Percentiles rank a stretch among this genome's conserved stretches.
phyloP scores from a whole-genome alignment of 2,113 vertebrate genomes.

The Heloderma charlesbogerti region DNA sequence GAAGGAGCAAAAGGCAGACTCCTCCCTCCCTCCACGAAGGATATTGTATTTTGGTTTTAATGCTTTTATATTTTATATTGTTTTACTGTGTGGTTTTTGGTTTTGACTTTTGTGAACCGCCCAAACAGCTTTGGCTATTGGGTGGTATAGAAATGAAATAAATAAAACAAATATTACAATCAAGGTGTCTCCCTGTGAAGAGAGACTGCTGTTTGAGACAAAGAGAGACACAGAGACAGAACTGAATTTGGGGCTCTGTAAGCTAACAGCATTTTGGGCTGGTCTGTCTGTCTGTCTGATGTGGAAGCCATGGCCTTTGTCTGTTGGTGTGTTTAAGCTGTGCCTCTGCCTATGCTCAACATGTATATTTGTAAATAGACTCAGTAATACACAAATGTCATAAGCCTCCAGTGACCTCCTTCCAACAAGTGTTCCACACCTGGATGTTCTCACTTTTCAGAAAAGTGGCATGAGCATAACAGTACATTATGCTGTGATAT shows the following conservation, averaged over 20 bases:
- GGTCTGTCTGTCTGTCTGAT: not conserved
- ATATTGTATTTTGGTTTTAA: too few relatives aligned
- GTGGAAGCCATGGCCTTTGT: not conserved
- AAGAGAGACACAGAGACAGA: too few relatives aligned
- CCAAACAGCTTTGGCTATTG: too few relatives aligned
- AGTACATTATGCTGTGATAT: not conserved
- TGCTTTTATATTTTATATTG: too few relatives aligned
- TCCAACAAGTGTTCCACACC: not conserved
- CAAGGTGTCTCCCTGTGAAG: too few relatives aligned
- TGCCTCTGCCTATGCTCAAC: not conserved
- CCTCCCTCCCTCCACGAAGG: too few relatives aligned
- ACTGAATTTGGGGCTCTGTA: too few relatives aligned
- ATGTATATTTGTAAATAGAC: not conserved
- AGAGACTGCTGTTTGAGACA: too few relatives aligned
- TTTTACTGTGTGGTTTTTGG: too few relatives aligned
- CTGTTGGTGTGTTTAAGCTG: not conserved
- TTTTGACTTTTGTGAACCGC: too few relatives aligned
- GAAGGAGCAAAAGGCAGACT: not conserved
- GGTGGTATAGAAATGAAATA: too few relatives aligned
- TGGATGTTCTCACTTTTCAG: not conserved
- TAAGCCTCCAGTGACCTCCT: not conserved
- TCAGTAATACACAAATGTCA: not conserved
- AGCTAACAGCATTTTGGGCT: not conserved
- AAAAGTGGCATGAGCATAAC: not conserved
- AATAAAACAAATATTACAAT: too few relatives aligned